Evolutionary conservation across 2,113 vertebrate species (phyloP), one percentile per base, ranked within the genome.

Genomic region (Myodes glareolus): DNA sequence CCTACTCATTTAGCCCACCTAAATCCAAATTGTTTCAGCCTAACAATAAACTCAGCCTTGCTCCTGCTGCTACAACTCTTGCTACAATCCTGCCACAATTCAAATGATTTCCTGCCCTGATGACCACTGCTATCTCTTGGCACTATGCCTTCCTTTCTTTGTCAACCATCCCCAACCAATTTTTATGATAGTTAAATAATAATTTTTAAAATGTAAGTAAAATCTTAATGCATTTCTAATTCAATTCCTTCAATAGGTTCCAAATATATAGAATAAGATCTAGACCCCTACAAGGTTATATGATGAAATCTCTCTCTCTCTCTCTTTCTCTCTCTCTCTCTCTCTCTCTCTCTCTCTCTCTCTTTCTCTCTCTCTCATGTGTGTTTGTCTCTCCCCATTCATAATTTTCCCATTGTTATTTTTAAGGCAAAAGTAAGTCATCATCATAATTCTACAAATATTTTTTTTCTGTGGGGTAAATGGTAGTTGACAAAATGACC

Each of bases 191-290:
- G 19, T 23, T 52, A 92, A 93, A 89, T 90, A 33, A 91, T 45
- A 7, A 58, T 94, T 87, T 63, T n/a, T 89, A 91, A 75, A 17
- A 85, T 78, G 67, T 80, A 90, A 92, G 93, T 80, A 50, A 80
- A 90, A 96, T 78, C 36, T 42, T 12, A 61, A 80, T 55, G 5
- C 31, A n/a, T 89, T 87, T 75, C n/a, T 96, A 85, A 90, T 91
- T 92, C 39, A 90, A 8, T 70, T 84, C 16, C 17, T 77, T 93
- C 55, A 63, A 84, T 70, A 55, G 73, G 63, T 67, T 94, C 42
- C 70, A 29, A 36, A 7, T 25, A 3, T 13, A 68, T 84, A 95
- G 77, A 96, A 92, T 90, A 75, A 88, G 75, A 90, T 88, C 55
- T n/a, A 47, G 73, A 96, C 21, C 90, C 17, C n/a, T 72, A 3